These are phyloP conservation scores for Danaus plexippus DNA, from an alignment of 1,140 invertebrate species.

Conservation along the genomic window DNA sequence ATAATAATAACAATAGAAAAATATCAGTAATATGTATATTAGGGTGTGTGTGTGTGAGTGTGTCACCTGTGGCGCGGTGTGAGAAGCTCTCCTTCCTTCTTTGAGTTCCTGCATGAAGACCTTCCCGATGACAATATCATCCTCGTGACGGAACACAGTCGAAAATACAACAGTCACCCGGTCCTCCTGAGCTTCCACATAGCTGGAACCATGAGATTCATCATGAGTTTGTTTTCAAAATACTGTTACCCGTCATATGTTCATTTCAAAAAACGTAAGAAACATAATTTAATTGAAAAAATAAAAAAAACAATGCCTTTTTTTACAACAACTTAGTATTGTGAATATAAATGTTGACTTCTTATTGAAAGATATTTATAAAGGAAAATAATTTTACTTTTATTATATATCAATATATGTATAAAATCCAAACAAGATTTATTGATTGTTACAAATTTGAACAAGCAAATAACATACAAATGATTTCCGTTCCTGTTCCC, in stretches of 20 bases:
- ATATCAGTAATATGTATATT: too few species aligned
- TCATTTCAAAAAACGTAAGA: too few species aligned
- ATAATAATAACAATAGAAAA: neutral
- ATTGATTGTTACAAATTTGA: neutral
- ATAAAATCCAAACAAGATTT: neutral
- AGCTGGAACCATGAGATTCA: constrained; percentile 74
- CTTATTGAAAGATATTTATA: too few species aligned
- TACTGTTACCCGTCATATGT: too few species aligned
- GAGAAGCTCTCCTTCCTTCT: constrained; percentile 96
- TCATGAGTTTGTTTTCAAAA: too few species aligned
- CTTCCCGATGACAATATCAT: constrained; percentile 98
- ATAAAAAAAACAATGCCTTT: too few species aligned
- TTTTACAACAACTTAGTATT: too few species aligned
- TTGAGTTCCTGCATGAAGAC: constrained; percentile 99
- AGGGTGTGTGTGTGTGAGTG: too few species aligned
- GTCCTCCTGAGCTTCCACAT: constrained; percentile 98
- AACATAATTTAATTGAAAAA: too few species aligned
- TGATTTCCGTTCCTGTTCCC: too few species aligned
- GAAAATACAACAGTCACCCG: constrained; percentile 99
- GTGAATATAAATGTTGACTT: too few species aligned
- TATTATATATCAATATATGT: neutral
- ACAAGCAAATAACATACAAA: constrained; percentile 3
- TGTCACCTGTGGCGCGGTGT: constrained; percentile 88
- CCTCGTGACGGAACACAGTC: constrained; percentile 98
- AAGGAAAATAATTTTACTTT: neutral